phyloP scores from a whole-genome alignment of 2,888 invertebrate species.

The Lycia hirtaria region DNA sequence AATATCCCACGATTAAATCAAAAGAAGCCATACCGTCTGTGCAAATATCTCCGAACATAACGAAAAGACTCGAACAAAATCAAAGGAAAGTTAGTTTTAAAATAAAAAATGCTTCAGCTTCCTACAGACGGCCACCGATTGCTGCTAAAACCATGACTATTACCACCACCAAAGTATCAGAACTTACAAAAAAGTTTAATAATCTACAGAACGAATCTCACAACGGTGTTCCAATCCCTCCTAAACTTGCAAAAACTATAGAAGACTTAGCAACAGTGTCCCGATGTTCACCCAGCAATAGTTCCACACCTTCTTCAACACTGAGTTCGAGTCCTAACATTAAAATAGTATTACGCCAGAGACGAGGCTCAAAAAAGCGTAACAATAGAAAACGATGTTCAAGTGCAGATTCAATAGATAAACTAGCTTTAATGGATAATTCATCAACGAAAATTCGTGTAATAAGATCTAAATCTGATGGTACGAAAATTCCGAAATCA shows the following conservation, averaged over 20 bases:
- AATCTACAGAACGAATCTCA: slow-evolving; percentile 83
- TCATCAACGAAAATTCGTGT: slow-evolving; percentile 66
- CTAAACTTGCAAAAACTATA: slow-evolving; percentile 83
- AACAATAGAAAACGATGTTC: slow-evolving; percentile 80
- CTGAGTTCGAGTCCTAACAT: slow-evolving; percentile 79
- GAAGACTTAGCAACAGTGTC: slow-evolving; percentile 69
- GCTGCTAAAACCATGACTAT: slow-evolving; percentile 78
- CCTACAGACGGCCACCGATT: slow-evolving; percentile 73
- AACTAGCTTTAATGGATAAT: slow-evolving; percentile 62
- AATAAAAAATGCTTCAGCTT: slow-evolving; percentile 81
- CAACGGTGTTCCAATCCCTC: slow-evolving; percentile 76
- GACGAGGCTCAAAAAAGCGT: slow-evolving; percentile 76
- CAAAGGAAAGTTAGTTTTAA: slow-evolving; percentile 87
- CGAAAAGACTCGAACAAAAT: slow-evolving; percentile 68
- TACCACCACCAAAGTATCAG: slow-evolving; percentile 86
- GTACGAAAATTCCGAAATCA: slow-evolving; percentile 73
- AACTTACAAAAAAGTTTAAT: slow-evolving; percentile 89
- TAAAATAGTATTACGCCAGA: slow-evolving; percentile 77
- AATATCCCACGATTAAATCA: slow-evolving; percentile 43
- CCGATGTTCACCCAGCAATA: slow-evolving; percentile 67
- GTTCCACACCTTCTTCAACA: slow-evolving; percentile 78
- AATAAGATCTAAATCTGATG: slow-evolving; percentile 79
- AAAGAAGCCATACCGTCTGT: slow-evolving; percentile 50
- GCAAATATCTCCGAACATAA: slow-evolving; percentile 54
- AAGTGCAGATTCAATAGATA: slow-evolving; percentile 79